Percentiles rank a stretch among this genome's conserved stretches.
Conservation (phyloP, 2,888 invertebrate genomes). For the Synanthedon tipuliformis region DNA sequence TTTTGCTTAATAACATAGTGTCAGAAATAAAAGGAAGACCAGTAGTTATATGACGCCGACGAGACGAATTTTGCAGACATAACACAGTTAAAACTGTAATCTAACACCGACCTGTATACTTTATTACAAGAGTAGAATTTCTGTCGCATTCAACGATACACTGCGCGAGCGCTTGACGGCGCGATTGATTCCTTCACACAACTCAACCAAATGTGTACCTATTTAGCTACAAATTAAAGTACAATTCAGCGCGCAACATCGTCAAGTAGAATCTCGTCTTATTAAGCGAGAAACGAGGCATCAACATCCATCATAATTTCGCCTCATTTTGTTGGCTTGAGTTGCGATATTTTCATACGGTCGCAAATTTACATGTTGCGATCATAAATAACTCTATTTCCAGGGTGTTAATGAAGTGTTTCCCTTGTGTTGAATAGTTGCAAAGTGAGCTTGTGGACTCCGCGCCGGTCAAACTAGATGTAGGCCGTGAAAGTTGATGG, state of each 20-base stretch:
- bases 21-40: too few relatives aligned
- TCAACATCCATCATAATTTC: constrained; percentile 68
- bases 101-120: constrained; percentile 16
- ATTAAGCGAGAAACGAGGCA: constrained; percentile 58
- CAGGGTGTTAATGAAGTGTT: constrained; percentile 21
- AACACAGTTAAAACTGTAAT: constrained; percentile 40
- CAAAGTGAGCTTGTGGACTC: constrained; percentile 28
- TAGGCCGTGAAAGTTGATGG: constrained; percentile 37
- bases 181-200: constrained; percentile 27
- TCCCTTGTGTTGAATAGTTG: constrained; percentile 10
- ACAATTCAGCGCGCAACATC: constrained; percentile 12
- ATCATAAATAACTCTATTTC: constrained; percentile 14
- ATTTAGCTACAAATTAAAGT: constrained; percentile 14
- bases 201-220: constrained; percentile 11
- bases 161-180: constrained; percentile 25
- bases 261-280: constrained; percentile 41
- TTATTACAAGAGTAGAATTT: constrained; percentile 3
- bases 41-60: too few relatives aligned
- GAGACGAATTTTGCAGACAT: constrained; percentile 6
- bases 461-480: constrained; percentile 38
- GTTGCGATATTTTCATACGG: constrained; percentile 50
- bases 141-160: constrained; percentile 21
- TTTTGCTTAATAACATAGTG: too few relatives aligned
- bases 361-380: constrained; percentile 21
- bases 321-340: constrained; percentile 53